Evolutionary conservation across 1,140 invertebrate genomes (phyloP), one percentile per base, ranked within the genome.

Genomic region (Drosophila arawakana): DNA sequence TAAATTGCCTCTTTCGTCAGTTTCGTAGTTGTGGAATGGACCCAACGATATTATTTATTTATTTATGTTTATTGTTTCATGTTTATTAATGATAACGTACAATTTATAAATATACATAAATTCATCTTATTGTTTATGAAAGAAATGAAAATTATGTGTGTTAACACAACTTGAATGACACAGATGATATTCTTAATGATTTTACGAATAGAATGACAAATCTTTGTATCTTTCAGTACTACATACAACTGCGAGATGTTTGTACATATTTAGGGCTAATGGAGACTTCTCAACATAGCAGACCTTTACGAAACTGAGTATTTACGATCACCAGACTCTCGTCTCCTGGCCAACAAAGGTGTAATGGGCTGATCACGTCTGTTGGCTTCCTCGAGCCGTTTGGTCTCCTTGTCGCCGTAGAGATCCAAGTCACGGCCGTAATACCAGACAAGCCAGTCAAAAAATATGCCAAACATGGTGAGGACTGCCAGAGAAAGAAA

Each of bases 361-460:
- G 85, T 90, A 18, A 91, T 89, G 18, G 86, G 76, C 50, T 75
- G 59, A 54, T 91, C 81, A 39, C 62, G 86, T n/a, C 76, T 58
- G 9, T 78, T 73, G 7, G 46, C 47, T 15, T 81, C 73, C 44
- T 92, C 77, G 41, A 71, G 43, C 1, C 81, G 82, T 47, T 90
- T 92, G 11, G 90, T 86, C 13, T 94, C 94, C n/a, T 92, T 80
- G 21, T 94, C 93, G 10, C 94, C 94, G 73, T 95, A 95, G 2
- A 95, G 90, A 83, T 95, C 94, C 41, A 95, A 78, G 86, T 93
- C 81, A 55, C 93, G 93, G 2, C 93, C 93, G 4, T 94, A 92
- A 72, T 94, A 94, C 88, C 94, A 95, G 1, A 95, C 94, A 1
- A 92, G 75, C 6, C 84, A 86, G 67, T 95, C 94, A 41, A 95